Evolutionary conservation across 2,888 invertebrate genomes (phyloP), one percentile per base, ranked within the genome.

Genomic region (Trisateles emortualis): DNA sequence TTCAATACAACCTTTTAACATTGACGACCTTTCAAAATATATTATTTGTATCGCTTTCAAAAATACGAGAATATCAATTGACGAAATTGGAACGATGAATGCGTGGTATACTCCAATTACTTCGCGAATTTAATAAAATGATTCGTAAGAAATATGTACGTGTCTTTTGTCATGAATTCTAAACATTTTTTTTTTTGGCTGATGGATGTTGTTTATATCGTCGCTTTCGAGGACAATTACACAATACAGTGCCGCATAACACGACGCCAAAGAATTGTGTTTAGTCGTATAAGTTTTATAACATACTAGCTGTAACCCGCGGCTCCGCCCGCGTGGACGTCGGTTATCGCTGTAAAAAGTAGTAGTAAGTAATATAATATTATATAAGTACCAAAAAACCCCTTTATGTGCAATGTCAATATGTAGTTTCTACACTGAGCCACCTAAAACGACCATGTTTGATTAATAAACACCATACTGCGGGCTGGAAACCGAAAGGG

Each of bases 391-490:
- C n/a, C n/a, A 14, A 14, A 0, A 14, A 30, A 22, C 14, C 22
- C 32, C 8, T 41, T 13, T 19, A 29, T 26, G 16, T 44, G 19
- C 42, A 36, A 8, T 40, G 11, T 47, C 32, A 47, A 47, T 49
- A 42, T 42, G 36, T 42, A 17, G 10, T 16, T 35, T 26, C 41
- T 11, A 22, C 38, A 38, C 17, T 38, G 19, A 42, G 32, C n/a
- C 19, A 42, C 41, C 39, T 45, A 45, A 64, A 62, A 39, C 46
- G 46, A 29, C 38, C 30, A 6, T 69, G 47, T 68, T 67, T 67
- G 58, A 42, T 44, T 52, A 52, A 54, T 55, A 55, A 58, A 67
- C 51, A 55, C 40, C 44, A 40, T 39, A 13, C 66, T 58, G 43
- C 52, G 66, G 58, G 54, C 11, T 24, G 5, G 17, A 32, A 4